These are phyloP conservation scores for Alethe castanea DNA, from an alignment of 2,113 vertebrate species.

Conservation along the genomic window DNA sequence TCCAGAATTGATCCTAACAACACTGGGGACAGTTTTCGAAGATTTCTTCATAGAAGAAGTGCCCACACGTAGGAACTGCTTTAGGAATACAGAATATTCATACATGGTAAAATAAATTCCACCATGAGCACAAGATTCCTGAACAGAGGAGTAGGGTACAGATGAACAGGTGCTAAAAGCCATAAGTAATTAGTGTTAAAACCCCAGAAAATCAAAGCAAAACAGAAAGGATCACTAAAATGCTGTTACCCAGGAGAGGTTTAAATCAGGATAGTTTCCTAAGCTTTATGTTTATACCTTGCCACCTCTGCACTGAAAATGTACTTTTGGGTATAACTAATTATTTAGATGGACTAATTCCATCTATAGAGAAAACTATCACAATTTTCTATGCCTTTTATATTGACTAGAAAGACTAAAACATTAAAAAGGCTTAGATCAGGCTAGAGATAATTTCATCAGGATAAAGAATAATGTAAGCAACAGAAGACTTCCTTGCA, in stretches of 20 bases:
- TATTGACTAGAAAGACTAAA: not conserved
- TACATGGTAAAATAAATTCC: not conserved
- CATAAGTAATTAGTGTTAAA: not conserved
- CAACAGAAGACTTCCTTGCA: not conserved
- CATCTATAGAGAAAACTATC: not conserved
- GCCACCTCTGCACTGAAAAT: not conserved
- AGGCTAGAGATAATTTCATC: not conserved
- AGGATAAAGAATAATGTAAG: not conserved
- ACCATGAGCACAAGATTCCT: not conserved
- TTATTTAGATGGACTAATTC: not conserved
- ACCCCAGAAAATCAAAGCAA: not conserved
- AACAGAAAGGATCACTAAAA: not conserved
- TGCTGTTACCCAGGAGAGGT: not conserved
- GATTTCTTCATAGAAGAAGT: not conserved
- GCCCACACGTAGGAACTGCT: not conserved
- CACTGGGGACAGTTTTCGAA: not conserved
- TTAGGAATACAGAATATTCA: not conserved
- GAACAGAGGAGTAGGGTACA: not conserved
- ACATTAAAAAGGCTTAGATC: not conserved
- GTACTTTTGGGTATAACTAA: not conserved
- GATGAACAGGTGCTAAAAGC: not conserved
- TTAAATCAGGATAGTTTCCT: not conserved
- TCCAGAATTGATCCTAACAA: not conserved
- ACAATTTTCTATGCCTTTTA: not conserved
- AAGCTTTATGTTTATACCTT: not conserved